A percentile compares a stretch with the other conserved stretches of the same genome.
Conservation (phyloP, 2,113 vertebrate genomes). For the Corvus cornix region DNA sequence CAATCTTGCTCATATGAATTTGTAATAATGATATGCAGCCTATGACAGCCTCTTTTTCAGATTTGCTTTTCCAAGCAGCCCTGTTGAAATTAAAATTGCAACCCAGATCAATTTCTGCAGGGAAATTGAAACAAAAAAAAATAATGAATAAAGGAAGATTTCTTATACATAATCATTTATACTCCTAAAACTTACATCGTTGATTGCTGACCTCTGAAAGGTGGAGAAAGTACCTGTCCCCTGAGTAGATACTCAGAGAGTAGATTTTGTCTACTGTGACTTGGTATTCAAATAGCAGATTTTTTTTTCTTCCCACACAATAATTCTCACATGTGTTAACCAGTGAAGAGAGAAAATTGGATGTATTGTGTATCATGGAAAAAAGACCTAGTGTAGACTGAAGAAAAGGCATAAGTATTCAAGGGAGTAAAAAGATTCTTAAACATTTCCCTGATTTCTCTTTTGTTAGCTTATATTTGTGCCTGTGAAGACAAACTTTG, state of each 20-base stretch:
- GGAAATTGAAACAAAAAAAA: conserved; percentile 23
- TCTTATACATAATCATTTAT: not conserved
- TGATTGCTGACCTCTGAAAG: conserved; percentile 14
- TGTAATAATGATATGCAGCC: not conserved
- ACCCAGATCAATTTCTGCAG: conserved; percentile 24
- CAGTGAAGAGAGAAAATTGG: conserved; percentile 28
- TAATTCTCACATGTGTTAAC: conserved; percentile 24
- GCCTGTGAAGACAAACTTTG: not conserved
- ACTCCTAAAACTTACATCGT: not conserved
- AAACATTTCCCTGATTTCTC: not conserved
- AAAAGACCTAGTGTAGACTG: not conserved
- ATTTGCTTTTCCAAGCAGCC: not conserved
- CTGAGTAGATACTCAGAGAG: not conserved
- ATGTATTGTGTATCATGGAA: not conserved
- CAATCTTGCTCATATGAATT: not conserved
- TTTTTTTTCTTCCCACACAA: not conserved
- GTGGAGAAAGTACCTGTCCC: conserved; percentile 15
- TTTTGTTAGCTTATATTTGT: not conserved
- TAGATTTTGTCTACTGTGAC: conserved; percentile 6
- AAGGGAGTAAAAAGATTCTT: not conserved
- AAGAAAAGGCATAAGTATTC: not conserved
- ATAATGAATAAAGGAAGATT: not conserved
- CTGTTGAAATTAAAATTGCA: conserved; percentile 39
- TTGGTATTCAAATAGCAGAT: conserved; percentile 11
- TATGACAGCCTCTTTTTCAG: not conserved